Conservation (phyloP, 2,113 vertebrate genomes). For the Pachyramphus minor region DNA sequence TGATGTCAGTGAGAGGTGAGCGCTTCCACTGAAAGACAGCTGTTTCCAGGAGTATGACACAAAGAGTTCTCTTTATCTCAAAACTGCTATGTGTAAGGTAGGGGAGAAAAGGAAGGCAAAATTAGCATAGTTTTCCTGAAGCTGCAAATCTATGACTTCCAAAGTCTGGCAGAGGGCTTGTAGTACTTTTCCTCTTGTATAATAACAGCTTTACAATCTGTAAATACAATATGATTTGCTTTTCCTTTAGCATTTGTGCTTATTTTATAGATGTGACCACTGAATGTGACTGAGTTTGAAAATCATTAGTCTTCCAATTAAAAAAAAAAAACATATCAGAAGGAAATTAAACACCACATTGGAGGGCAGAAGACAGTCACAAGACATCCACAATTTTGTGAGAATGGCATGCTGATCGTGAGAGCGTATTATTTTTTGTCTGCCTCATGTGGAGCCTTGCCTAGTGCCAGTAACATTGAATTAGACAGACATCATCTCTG, state of each 20-base stretch:
- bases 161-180: neutral
- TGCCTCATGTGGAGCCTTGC: neutral
- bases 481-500: neutral
- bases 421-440: neutral
- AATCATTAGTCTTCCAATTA: neutral
- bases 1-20: neutral
- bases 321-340: neutral
- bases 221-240: neutral
- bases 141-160: neutral
- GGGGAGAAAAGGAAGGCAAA: neutral
- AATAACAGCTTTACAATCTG: neutral
- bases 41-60: neutral
- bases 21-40: neutral
- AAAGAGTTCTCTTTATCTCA: neutral
- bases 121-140: neutral
- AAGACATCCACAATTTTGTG: neutral
- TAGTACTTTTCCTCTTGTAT: neutral
- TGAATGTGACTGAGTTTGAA: neutral
- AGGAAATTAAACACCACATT: rapidly evolving
- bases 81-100: neutral
- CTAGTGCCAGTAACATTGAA: neutral
- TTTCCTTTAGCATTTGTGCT: neutral
- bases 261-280: neutral
- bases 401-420: neutral
- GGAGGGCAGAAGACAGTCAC: neutral